A percentile compares a stretch with the other conserved stretches of the same genome.
Conservation (phyloP, 2,113 vertebrate species). For the Petrocephalus microphthalmus region DNA sequence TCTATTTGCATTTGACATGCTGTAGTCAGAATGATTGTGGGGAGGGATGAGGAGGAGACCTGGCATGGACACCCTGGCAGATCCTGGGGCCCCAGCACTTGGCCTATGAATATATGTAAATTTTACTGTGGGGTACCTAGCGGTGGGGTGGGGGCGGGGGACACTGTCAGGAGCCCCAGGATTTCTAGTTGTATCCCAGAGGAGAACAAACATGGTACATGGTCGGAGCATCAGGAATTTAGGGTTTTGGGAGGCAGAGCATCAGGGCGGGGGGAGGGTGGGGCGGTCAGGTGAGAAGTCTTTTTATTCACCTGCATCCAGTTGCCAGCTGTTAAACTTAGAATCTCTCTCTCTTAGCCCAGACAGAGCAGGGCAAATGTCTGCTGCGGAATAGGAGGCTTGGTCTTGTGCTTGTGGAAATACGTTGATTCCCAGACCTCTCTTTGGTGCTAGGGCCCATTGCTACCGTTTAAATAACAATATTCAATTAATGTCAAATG, state of each 20-base stretch:
- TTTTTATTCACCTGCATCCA: not conserved
- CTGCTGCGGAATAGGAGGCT: not conserved
- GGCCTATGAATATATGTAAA: not conserved
- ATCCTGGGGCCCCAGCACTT: not conserved
- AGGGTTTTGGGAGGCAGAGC: too few relatives aligned
- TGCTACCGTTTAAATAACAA: not conserved
- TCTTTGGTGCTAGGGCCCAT: not conserved
- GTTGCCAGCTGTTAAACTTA: not conserved
- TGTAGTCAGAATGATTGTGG: not conserved
- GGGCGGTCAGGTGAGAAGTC: not conserved
- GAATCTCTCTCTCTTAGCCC: not conserved
- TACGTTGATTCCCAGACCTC: not conserved
- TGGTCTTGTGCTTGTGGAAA: not conserved
- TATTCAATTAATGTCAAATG: not conserved
- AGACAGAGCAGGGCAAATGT: not conserved
- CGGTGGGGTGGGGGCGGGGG: too few relatives aligned
- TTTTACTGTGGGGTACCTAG: not conserved
- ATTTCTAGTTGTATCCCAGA: not conserved
- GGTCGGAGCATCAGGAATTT: too few relatives aligned
- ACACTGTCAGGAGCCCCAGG: too few relatives aligned
- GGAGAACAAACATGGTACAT: not conserved
- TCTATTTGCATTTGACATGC: not conserved
- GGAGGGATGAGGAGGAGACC: too few relatives aligned
- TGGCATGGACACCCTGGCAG: not conserved
- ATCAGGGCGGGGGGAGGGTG: too few relatives aligned